Percentiles rank a stretch among this genome's conserved stretches.
phyloP scores from a whole-genome alignment of 2,888 invertebrate species.

The Microplitis deprimator region DNA sequence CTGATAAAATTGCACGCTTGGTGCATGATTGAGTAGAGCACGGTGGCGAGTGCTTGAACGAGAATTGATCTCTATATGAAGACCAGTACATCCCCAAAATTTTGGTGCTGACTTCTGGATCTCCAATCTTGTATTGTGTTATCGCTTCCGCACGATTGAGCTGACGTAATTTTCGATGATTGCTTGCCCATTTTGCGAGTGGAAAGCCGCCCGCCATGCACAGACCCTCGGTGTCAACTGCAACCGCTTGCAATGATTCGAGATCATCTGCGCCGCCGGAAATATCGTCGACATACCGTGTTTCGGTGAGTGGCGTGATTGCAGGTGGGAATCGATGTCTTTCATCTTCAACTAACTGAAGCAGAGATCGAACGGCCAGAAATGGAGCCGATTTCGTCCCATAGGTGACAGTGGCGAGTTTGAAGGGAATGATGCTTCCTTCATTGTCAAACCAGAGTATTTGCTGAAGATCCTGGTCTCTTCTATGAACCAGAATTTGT shows the following conservation, averaged over 20 bases:
- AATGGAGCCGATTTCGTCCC: constrained; percentile 44
- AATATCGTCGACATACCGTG: constrained; percentile 47
- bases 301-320: constrained; percentile 9
- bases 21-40: not conserved
- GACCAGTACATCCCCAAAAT: constrained; percentile 45
- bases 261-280: constrained; percentile 12
- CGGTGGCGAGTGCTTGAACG: constrained; percentile 1
- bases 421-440: not conserved
- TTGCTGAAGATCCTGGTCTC: constrained; percentile 39
- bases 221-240: not conserved
- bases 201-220: constrained; percentile 46
- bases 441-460: constrained; percentile 38
- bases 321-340: constrained; percentile 27
- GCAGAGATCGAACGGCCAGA: constrained; percentile 15
- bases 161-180: not conserved
- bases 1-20: constrained; percentile 37
- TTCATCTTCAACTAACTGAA: too few species aligned
- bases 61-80: constrained; percentile 33
- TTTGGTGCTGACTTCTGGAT: constrained; percentile 24
- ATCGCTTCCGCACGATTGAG: not conserved
- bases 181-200: constrained; percentile 40
- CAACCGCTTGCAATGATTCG: too few species aligned
- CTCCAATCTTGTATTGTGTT: not conserved
- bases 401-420: constrained; percentile 45
- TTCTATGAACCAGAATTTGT: constrained; percentile 38